phyloP scores from a whole-genome alignment of 2,113 vertebrate species.

The Stegostoma tigrinum region DNA sequence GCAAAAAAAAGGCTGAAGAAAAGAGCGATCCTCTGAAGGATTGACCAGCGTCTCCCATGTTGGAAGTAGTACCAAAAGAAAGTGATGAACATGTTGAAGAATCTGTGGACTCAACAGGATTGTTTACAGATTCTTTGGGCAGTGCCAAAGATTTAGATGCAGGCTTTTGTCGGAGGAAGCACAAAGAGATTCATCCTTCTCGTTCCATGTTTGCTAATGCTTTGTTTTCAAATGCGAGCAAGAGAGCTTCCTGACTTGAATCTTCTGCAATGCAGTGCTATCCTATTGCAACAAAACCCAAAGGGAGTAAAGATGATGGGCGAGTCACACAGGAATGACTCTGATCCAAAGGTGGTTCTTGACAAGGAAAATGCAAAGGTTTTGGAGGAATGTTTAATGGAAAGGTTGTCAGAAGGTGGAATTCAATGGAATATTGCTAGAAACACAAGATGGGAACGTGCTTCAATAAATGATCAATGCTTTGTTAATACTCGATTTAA shows the following conservation, averaged over 20 bases:
- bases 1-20: constrained; percentile 47
- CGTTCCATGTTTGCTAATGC: constrained; percentile 46
- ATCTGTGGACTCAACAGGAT: constrained; percentile 21
- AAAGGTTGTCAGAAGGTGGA: constrained; percentile 40
- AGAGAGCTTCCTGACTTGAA: constrained; percentile 51
- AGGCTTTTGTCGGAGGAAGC: constrained; percentile 50
- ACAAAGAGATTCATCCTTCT: constrained; percentile 53
- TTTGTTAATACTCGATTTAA: background rate
- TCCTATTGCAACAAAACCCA: constrained; percentile 42
- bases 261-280: background rate
- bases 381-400: constrained; percentile 41
- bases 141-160: constrained; percentile 39
- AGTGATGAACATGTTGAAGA: constrained; percentile 41
- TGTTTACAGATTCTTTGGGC: constrained; percentile 9
- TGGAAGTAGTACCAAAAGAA: constrained; percentile 16
- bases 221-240: constrained; percentile 45
- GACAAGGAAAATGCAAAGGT: background rate
- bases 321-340: constrained; percentile 38
- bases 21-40: constrained; percentile 53
- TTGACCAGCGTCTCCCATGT: constrained; percentile 41
- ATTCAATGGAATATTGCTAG: background rate
- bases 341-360: constrained; percentile 39
- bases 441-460: background rate
- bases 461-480: background rate
- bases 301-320: constrained; percentile 43